Conservation (phyloP, 2,113 vertebrate genomes). For the Stegostoma tigrinum region DNA sequence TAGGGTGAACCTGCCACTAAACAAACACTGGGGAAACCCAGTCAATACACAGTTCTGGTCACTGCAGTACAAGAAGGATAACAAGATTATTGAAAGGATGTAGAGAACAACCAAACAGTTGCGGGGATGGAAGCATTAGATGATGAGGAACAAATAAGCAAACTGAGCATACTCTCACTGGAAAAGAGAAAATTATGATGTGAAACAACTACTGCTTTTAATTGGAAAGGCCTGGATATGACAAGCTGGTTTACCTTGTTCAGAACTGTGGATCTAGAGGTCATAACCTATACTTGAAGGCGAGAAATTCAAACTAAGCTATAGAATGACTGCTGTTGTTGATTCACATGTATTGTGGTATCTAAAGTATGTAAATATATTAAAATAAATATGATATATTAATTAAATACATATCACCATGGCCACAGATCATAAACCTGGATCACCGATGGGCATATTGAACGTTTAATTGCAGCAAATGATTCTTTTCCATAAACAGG, state of each 20-base stretch:
- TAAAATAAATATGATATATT: too few relatives aligned
- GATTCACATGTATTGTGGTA: too few relatives aligned
- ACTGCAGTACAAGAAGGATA: not conserved
- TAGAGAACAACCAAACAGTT: not conserved
- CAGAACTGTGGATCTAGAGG: not conserved
- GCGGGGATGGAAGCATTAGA: not conserved
- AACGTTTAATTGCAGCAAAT: too few relatives aligned
- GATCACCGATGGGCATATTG: too few relatives aligned
- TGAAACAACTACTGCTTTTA: not conserved
- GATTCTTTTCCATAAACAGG: too few relatives aligned
- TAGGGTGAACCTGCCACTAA: not conserved
- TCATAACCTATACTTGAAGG: not conserved
- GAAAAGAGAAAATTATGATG: not conserved
- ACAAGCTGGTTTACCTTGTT: not conserved
- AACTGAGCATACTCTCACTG: not conserved
- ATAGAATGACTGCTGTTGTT: not conserved
- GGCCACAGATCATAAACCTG: too few relatives aligned
- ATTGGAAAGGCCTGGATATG: not conserved
- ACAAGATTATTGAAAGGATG: not conserved
- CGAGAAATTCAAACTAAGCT: not conserved
- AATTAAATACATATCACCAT: too few relatives aligned
- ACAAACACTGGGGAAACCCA: not conserved
- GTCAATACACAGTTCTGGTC: not conserved
- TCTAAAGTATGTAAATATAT: not conserved
- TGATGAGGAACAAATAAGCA: not conserved